Base-by-base conservation (phyloP, 2,888 invertebrate genomes). In the Hypena proboscidalis region DNA sequence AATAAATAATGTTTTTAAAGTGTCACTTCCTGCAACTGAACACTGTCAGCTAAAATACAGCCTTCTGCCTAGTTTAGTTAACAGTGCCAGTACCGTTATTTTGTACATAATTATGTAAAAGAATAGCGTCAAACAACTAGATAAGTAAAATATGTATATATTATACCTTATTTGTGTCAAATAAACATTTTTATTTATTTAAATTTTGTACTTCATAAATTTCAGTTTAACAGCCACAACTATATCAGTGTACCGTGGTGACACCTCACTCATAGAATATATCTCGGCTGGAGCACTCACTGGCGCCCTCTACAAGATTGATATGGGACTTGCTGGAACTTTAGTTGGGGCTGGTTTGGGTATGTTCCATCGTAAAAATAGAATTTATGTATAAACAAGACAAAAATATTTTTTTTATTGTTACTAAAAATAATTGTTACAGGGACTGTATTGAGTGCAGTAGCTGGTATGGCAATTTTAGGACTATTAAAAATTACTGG, bases 311-410 rank as follows among this genome's bases (percentile, higher is more conserved):
- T 96, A 94, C 71, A 96, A 95, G 84, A 74, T 93, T 0, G 92
- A 92, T 61, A 74, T 94, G 69, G 97, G 97, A 0, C 74, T 94
- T 1, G 92, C 93, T 34, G 96, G 94, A 3, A 91, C 93, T 75
- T 56, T 94, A 2, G 94, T 95, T 20, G 97, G 96, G 4, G 92
- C 92, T 25, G 80, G 92, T 8, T 69, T 95, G 74, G 96, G 94
- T 93, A 85, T 53, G 61, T 46, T n/a, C n/a, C n/a, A n/a, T n/a
- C n/a, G n/a, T n/a, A n/a, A n/a, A n/a, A n/a, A n/a, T n/a, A n/a
- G n/a, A n/a, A n/a, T n/a, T n/a, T n/a, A n/a, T n/a, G n/a, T n/a
- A n/a, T n/a, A n/a, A n/a, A n/a, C n/a, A n/a, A n/a, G n/a, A n/a
- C n/a, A n/a, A 10, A 27, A n/a, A 2, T 14, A 13, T 26, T 13